Conservation (phyloP, 1,140 invertebrate species). For the Notospermus geniculatus region DNA sequence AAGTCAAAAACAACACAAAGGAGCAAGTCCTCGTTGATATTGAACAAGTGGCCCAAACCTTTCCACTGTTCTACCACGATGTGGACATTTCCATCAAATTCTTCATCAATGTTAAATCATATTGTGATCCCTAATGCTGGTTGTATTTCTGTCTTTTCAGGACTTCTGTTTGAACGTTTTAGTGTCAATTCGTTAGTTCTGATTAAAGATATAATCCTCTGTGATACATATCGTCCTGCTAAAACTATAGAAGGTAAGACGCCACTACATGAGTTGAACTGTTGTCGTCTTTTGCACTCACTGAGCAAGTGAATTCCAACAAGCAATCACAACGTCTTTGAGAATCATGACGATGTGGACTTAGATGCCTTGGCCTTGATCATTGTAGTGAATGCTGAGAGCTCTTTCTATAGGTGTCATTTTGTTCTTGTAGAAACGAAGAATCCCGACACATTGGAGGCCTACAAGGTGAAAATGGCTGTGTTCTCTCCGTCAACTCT, state of each 20-base stretch:
- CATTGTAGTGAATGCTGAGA: too few relatives aligned
- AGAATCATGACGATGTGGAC: too few relatives aligned
- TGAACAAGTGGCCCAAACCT: too few relatives aligned
- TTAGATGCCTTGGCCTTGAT: too few relatives aligned
- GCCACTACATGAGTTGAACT: neutral
- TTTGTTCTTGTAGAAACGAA: conserved; percentile 53
- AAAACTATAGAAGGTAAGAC: conserved; percentile 62
- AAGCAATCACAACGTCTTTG: too few relatives aligned
- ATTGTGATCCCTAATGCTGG: too few relatives aligned
- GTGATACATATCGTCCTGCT: conserved; percentile 69
- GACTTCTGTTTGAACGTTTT: conserved; percentile 74
- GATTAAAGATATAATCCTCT: conserved; percentile 78
- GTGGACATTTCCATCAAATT: too few relatives aligned
- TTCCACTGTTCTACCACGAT: too few relatives aligned
- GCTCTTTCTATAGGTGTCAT: neutral
- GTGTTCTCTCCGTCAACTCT: conserved; percentile 72
- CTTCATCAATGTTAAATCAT: neutral
- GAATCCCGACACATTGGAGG: conserved; percentile 61
- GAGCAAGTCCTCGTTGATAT: too few relatives aligned
- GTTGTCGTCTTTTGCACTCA: neutral
- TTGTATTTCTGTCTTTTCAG: conserved; percentile 26
- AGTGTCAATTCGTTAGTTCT: conserved; percentile 86
- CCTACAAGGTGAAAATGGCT: conserved; percentile 67
- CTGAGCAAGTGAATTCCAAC: neutral
- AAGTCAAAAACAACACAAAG: too few relatives aligned